A percentile compares a stretch with the other conserved stretches of the same genome.
Evolutionary conservation across 1,140 invertebrate species (phyloP).

Genomic region (Drosophila rhopaloa): DNA sequence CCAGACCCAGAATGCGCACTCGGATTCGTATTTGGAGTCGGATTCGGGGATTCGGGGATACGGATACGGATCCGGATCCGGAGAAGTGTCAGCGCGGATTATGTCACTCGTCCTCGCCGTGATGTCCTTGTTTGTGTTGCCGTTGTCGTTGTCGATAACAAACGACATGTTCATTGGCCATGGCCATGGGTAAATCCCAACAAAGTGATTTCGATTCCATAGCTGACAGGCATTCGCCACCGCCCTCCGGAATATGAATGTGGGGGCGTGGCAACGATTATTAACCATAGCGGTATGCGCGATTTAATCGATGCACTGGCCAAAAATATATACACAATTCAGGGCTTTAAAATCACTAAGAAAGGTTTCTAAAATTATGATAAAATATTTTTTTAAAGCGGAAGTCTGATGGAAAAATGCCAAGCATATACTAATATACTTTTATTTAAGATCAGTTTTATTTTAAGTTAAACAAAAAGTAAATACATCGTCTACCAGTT

Average conservation of each 20-base stretch:
- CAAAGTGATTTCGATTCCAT: constrained; percentile 76
- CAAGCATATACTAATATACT: too few relatives aligned
- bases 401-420: too few relatives aligned
- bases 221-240: constrained; percentile 58
- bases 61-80: background rate
- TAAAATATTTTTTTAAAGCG: background rate
- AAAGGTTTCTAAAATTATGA: background rate
- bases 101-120: constrained; percentile 34
- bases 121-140: constrained; percentile 22
- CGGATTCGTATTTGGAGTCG: background rate
- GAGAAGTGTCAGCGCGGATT: constrained; percentile 64
- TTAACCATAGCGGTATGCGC: constrained; percentile 64
- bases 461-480: too few relatives aligned
- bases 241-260: constrained; percentile 43
- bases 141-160: constrained; percentile 46
- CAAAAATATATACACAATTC: background rate
- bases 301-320: constrained; percentile 38
- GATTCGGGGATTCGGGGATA: background rate
- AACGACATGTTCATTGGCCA: constrained; percentile 75
- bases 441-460: too few relatives aligned
- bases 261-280: constrained; percentile 49
- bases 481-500: too few relatives aligned
- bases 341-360: background rate
- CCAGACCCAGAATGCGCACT: background rate
- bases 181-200: constrained; percentile 48